Percentiles rank a stretch among this genome's conserved stretches.
Conservation (phyloP, 2,888 invertebrate species). For the Patella depressa region DNA sequence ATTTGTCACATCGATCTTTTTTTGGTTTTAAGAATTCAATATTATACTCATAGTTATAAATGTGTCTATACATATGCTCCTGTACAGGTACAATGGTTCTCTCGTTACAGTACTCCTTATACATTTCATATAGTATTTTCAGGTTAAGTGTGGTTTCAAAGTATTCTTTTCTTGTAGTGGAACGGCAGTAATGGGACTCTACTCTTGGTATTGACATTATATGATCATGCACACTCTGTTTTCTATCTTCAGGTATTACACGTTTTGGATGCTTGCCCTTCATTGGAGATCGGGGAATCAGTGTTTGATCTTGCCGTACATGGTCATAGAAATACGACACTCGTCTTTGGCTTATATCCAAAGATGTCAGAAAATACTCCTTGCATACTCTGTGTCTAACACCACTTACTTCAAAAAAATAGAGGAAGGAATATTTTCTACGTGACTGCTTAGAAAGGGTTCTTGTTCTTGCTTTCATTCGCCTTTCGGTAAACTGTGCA, state of each 20-base stretch:
- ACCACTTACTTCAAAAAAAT: neutral
- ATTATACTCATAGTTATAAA: slow-evolving; percentile 11
- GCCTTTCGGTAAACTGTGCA: neutral
- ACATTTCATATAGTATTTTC: neutral
- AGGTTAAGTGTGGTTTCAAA: neutral
- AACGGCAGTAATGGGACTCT: neutral
- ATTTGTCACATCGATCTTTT: slow-evolving; percentile 18
- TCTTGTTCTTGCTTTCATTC: no score
- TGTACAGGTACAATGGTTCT: neutral
- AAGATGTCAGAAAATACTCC: neutral
- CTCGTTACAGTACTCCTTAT: neutral
- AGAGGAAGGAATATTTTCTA: neutral
- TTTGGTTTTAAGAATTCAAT: slow-evolving; percentile 9
- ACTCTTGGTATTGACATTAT: neutral
- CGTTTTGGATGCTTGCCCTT: neutral
- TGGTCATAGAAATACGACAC: neutral
- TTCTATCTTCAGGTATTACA: neutral
- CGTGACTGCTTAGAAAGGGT: neutral
- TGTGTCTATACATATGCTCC: slow-evolving; percentile 11
- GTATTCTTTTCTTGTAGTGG: neutral
- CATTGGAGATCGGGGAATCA: neutral
- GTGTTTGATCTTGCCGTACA: neutral
- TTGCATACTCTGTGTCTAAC: neutral
- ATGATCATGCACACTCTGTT: neutral
- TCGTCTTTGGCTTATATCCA: neutral